A percentile compares a stretch with the other conserved stretches of the same genome.
Evolutionary conservation across 1,140 invertebrate species (phyloP).

Genomic region (Tetranychus urticae): DNA sequence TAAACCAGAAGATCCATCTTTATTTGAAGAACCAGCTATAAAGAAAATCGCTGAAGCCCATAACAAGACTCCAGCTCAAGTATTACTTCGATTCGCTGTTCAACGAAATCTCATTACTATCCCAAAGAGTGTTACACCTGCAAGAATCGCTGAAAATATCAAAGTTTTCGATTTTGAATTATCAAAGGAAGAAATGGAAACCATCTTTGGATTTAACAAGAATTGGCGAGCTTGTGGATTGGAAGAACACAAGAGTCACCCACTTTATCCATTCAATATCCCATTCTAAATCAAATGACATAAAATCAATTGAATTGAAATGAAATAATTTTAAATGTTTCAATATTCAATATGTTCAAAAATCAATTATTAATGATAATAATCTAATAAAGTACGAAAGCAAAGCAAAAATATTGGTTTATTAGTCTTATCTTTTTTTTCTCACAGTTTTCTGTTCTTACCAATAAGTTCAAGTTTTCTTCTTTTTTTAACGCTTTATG

Average conservation of each 20-base stretch:
- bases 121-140: conserved; percentile 44
- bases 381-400: too few species aligned
- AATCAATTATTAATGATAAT: too few species aligned
- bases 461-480: too few species aligned
- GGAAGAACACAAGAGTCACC: conserved; percentile 2
- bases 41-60: conserved; percentile 37
- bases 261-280: conserved; percentile 11
- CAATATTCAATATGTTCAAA: too few species aligned
- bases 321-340: too few species aligned
- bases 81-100: conserved; percentile 27
- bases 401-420: too few species aligned
- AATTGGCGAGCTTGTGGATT: conserved; percentile 8
- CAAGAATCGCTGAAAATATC: conserved; percentile 42
- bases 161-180: conserved; percentile 41
- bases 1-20: conserved; percentile 26
- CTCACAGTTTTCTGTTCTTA: too few species aligned
- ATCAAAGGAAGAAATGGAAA: conserved; percentile 35
- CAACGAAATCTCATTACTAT: conserved; percentile 47
- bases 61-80: conserved; percentile 39
- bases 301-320: too few species aligned
- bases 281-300: background rate
- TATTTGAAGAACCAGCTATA: conserved; percentile 32
- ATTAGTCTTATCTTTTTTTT: too few species aligned
- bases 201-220: conserved; percentile 17
- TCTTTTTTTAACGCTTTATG: too few species aligned